These are phyloP conservation scores for Mormyrus proboscirostris DNA, from an alignment of 2,797 vertebrate genomes.

Conservation along the genomic window DNA sequence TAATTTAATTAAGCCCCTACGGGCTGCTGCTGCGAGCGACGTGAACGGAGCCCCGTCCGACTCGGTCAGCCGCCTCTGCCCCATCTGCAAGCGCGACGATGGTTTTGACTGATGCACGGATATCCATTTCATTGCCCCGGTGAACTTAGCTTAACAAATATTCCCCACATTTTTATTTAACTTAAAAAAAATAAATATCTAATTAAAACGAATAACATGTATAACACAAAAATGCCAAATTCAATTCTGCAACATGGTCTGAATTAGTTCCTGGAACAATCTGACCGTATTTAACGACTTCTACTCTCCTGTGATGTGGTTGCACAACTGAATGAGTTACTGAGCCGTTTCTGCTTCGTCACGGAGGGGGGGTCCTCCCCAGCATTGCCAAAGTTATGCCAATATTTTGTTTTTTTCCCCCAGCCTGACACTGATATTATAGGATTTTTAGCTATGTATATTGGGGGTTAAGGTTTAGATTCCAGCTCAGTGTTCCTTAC, in stretches of 20 bases:
- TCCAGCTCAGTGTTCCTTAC: background rate
- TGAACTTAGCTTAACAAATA: background rate
- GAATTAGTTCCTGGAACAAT: conserved; percentile 18
- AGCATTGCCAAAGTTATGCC: conserved; percentile 35
- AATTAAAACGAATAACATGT: background rate
- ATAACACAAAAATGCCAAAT: background rate
- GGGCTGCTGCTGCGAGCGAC: background rate
- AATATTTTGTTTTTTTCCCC: conserved; percentile 26
- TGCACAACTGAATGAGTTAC: conserved; percentile 18
- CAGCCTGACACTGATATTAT: conserved; percentile 3
- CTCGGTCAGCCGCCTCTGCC: background rate
- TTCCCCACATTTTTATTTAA: background rate
- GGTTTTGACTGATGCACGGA: background rate
- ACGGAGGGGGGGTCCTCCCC: conserved; percentile 1
- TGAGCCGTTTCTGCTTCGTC: conserved; percentile 16
- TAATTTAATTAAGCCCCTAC: conserved; percentile 4
- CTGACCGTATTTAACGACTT: background rate
- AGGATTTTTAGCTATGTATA: background rate
- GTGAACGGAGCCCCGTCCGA: background rate
- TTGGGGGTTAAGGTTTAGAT: background rate
- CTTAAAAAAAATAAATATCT: background rate
- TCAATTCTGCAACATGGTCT: conserved; percentile 5
- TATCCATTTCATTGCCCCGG: background rate
- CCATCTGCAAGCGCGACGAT: background rate
- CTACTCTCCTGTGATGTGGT: conserved; percentile 16